Base-by-base conservation (phyloP, 2,888 invertebrate species). In the Troides aeacus region DNA sequence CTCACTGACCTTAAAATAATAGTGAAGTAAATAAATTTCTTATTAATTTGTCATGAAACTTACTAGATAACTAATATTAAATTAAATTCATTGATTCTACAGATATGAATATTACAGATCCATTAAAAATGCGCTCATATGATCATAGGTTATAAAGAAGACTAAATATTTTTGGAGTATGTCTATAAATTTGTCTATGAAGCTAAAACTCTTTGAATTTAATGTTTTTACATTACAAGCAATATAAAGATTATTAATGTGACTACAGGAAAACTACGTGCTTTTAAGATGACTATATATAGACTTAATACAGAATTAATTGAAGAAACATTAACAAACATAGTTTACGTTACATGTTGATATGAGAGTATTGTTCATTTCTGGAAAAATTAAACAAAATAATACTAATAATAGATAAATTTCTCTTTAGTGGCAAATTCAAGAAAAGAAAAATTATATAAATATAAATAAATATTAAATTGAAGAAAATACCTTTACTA, bases 401-500 rank as follows among this genome's bases (percentile, higher is more conserved):
- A n/a, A 50, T 7, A n/a, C 53, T n/a, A 53, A 7, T n/a, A 53
- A 5, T n/a, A 18, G 53, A 12, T 18, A 53, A 18, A n/a, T 1
- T 8, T n/a, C 5, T 53, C 18, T 53, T 53, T 53, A 53, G n/a
- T 7, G n/a, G 53, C 7, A 23, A 58, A 23, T 23, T 58, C 8
- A 24, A 23, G 5, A 23, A 1, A 21, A 2, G 4, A 58, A 23
- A 23, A 58, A 58, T 3, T 3, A 23, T 23, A 58, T 24, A 58
- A 53, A 17, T 53, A 53, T 23, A 15, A 58, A 58, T 23, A 58
- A 64, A 60, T 71, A 72, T 64, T 70, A 62, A 70, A 72, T 71
- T 73, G 80, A 78, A 30, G 87, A 88, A 56, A 23, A 57, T 71
- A 71, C 70, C 89, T 88, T 86, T 83, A 80, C 78, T 81, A 84